These are phyloP conservation scores for Creontiades dilutus DNA, from an alignment of 2,888 invertebrate species.

Conservation along the genomic window DNA sequence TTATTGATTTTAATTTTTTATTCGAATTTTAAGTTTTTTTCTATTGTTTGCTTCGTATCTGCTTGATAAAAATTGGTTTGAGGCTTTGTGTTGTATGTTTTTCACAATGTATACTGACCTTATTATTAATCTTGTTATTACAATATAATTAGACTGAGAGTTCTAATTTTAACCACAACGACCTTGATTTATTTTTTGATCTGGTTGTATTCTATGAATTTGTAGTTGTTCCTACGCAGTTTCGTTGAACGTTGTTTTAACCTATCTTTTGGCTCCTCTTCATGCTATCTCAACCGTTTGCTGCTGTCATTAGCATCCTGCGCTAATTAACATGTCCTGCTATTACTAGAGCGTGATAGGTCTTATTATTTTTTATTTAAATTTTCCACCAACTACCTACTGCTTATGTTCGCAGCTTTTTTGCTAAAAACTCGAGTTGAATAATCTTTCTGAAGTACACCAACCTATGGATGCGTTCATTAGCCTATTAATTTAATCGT, in stretches of 20 bases:
- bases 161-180: too few relatives aligned
- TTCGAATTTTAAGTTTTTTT: conserved; percentile 41
- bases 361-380: background rate
- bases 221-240: background rate
- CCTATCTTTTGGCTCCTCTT: background rate
- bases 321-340: background rate
- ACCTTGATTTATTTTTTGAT: background rate
- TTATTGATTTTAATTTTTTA: conserved; percentile 50
- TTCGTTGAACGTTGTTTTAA: background rate
- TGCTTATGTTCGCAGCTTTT: conserved; percentile 12
- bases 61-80: conserved; percentile 16
- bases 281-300: background rate
- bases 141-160: too few relatives aligned
- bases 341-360: background rate
- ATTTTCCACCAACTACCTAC: background rate
- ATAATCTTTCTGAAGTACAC: too few relatives aligned
- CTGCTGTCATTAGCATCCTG: background rate
- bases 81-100: conserved; percentile 10
- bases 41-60: conserved; percentile 49
- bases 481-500: too few relatives aligned
- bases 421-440: background rate
- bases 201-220: background rate
- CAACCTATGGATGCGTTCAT: too few relatives aligned
- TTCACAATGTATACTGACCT: background rate
- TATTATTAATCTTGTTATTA: background rate